Evolutionary conservation across 2,113 vertebrate species (phyloP), one percentile per base, ranked within the genome.

Genomic region (Microtus montanus): DNA sequence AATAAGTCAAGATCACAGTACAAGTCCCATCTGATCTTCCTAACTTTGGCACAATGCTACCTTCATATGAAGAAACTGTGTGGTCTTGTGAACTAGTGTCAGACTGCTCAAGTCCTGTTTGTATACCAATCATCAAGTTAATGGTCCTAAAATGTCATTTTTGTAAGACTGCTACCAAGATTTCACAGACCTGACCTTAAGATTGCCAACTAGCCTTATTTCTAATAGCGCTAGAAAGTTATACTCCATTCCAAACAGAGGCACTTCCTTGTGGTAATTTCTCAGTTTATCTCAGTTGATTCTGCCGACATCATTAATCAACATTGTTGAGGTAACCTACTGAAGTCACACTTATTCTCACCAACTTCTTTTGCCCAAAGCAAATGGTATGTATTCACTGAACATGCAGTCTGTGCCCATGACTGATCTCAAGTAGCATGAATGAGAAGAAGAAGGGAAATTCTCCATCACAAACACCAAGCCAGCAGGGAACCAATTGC

Each of bases 161-260:
- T 63, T 83, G 1, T 87, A 77, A 96, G 38, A 6, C 87, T n/a
- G 95, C 22, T 58, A 58, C 66, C 15, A 92, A 90, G 68, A 63
- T n/a, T 64, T 73, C 71, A 88, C 10, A 90, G 44, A 44, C 26
- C 10, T 88, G 64, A 10, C 35, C 73, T 94, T 22, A 75, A 91
- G 84, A 84, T 19, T 64, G 54, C 28, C 68, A 49, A 1, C 19
- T 11, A 33, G 3, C 1, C 9, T 83, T 84, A 24, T 78, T 7
- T 82, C 49, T 74, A 44, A 44, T 8, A 12, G 15, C 4, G 44
- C 28, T 84, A 58, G n/a, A 30, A 90, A 12, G 63, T 77, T 49
- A 15, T 71, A 63, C 52, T 77, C 2, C 19, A 24, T 80, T 84
- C 52, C n/a, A 47, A 47, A 77, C 70, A 90, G 41, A 90, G 54